These are phyloP conservation scores for Rousettus madagascariensis DNA, from an alignment of 2,797 vertebrate genomes.

Conservation along the genomic window DNA sequence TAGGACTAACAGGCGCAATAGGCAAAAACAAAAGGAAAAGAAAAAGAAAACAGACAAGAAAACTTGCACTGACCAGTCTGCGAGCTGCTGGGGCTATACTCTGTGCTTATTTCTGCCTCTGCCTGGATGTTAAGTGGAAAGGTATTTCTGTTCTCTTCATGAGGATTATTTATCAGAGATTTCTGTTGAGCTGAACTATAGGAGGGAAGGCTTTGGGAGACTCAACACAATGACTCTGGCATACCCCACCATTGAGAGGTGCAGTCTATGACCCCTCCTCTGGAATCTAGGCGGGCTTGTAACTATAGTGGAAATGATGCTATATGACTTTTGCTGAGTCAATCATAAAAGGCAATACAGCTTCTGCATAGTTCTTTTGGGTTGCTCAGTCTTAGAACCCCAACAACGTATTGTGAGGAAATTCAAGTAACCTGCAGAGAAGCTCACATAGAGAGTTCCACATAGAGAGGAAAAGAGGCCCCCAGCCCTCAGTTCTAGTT, in stretches of 20 bases:
- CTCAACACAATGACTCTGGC: background rate
- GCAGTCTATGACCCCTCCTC: background rate
- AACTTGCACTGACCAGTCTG: slow-evolving; percentile 46
- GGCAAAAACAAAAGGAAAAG: no score
- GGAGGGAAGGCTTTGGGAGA: background rate
- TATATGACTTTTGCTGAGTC: background rate
- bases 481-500: background rate
- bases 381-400: background rate
- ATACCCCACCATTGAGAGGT: background rate
- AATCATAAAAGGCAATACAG: background rate
- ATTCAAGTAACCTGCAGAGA: background rate
- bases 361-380: background rate
- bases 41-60: background rate
- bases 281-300: background rate
- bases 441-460: background rate
- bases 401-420: background rate
- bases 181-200: slow-evolving; percentile 5
- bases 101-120: background rate
- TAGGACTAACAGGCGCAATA: no score
- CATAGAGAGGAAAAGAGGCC: background rate
- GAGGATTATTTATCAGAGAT: slow-evolving; percentile 31
- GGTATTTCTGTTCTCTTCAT: slow-evolving; percentile 17
- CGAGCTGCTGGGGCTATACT: slow-evolving; percentile 37
- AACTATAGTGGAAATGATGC: background rate
- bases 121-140: slow-evolving; percentile 17